phyloP scores from a whole-genome alignment of 2,797 vertebrate genomes.

The Lagorchestes hirsutus region DNA sequence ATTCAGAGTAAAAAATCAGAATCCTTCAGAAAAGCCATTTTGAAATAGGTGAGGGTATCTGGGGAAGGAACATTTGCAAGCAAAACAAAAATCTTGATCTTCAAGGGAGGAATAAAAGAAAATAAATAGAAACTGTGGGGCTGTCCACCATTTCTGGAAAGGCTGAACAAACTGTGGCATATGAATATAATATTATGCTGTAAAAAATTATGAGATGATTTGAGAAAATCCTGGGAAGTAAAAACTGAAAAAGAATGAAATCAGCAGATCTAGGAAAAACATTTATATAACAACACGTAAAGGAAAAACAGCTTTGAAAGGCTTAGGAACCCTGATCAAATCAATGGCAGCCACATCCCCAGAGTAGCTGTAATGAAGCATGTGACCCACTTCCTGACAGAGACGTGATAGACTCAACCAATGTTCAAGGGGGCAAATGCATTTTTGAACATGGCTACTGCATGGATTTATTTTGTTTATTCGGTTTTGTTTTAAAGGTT shows the following conservation, averaged over 20 bases:
- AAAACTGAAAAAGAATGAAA: background rate
- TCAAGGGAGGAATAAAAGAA: background rate
- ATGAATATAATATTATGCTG: background rate
- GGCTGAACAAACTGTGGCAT: background rate
- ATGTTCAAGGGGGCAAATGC: background rate
- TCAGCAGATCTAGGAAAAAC: background rate
- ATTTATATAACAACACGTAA: background rate
- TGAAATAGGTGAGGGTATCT: background rate
- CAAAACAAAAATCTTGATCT: background rate
- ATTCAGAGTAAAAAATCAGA: conserved; percentile 44
- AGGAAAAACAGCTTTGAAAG: background rate
- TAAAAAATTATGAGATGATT: background rate
- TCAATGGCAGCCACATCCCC: background rate
- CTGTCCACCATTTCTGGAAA: background rate
- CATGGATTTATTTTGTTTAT: background rate
- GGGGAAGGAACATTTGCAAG: background rate
- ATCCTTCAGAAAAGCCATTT: background rate
- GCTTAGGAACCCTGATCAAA: background rate
- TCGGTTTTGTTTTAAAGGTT: background rate
- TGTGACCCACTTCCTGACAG: background rate
- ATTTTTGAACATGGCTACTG: background rate
- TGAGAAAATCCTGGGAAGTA: background rate
- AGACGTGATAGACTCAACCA: background rate
- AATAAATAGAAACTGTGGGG: background rate
- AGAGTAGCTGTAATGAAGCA: background rate